phyloP scores from a whole-genome alignment of 1,140 invertebrate genomes.

The Parapsyche elsis region DNA sequence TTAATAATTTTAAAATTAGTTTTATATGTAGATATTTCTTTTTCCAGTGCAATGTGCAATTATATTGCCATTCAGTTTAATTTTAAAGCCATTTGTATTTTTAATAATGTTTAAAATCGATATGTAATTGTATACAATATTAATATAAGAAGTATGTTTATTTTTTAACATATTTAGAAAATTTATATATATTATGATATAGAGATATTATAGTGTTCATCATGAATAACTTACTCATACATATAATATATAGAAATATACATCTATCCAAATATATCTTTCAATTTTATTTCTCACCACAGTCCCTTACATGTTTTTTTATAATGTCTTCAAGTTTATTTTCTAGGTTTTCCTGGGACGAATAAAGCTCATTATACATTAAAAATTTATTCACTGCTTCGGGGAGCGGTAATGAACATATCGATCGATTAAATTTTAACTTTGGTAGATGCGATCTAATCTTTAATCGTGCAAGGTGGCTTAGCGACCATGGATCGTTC shows the following conservation, averaged over 20 bases:
- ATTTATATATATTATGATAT: slow-evolving; percentile 50
- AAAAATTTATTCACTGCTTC: background rate
- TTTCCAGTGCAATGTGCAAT: background rate
- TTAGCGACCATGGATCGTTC: background rate
- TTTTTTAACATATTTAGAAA: slow-evolving; percentile 55
- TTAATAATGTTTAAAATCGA: slow-evolving; percentile 31
- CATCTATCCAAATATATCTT: background rate
- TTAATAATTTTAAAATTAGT: slow-evolving; percentile 1
- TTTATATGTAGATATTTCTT: slow-evolving; percentile 31
- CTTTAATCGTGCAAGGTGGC: background rate
- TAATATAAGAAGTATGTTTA: slow-evolving; percentile 53
- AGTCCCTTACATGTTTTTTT: background rate
- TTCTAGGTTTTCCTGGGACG: background rate
- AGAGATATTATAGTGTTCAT: slow-evolving; percentile 56
- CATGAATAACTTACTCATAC: slow-evolving; percentile 56
- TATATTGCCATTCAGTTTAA: slow-evolving; percentile 30
- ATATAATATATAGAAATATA: slow-evolving; percentile 53
- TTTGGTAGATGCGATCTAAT: background rate
- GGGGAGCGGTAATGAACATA: background rate
- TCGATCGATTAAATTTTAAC: background rate
- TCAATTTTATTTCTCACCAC: no score
- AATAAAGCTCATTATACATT: background rate
- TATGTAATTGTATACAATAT: slow-evolving; percentile 54
- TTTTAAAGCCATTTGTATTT: slow-evolving; percentile 42
- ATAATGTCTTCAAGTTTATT: background rate